Percentiles rank a stretch among this genome's conserved stretches.
phyloP scores from a whole-genome alignment of 2,797 vertebrate genomes.

The Arnoldichthys spilopterus region DNA sequence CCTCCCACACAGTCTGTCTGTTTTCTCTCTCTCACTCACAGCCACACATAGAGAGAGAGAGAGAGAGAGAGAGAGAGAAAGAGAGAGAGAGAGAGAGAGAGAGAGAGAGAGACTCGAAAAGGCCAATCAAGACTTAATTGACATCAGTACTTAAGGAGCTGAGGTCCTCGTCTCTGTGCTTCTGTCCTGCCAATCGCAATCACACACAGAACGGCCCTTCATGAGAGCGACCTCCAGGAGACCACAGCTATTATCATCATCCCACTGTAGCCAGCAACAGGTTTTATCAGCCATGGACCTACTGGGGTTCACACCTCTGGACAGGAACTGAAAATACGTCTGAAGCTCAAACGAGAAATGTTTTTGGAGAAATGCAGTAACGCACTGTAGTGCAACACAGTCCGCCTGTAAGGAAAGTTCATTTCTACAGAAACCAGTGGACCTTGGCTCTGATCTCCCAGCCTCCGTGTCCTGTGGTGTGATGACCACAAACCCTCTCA shows the following conservation, averaged over 20 bases:
- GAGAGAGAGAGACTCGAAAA: slow-evolving; percentile 28
- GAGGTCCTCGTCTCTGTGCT: slow-evolving; percentile 72
- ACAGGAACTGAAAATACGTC: slow-evolving; percentile 16
- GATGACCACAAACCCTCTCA: slow-evolving; percentile 44
- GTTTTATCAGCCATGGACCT: slow-evolving; percentile 62
- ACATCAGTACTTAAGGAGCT: slow-evolving; percentile 79
- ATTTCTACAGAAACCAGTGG: background rate
- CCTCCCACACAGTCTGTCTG: background rate
- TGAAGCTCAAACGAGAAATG: background rate
- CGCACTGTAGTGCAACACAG: background rate
- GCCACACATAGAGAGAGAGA: slow-evolving; percentile 1
- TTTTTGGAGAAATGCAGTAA: background rate
- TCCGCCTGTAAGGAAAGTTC: too few relatives aligned
- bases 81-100: slow-evolving; percentile 4
- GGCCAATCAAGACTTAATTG: slow-evolving; percentile 80
- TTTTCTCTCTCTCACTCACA: slow-evolving; percentile 10
- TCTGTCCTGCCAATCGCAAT: slow-evolving; percentile 74
- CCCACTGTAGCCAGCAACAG: slow-evolving; percentile 68
- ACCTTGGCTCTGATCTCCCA: background rate
- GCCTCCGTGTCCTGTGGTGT: slow-evolving; percentile 35
- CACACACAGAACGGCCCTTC: slow-evolving; percentile 67
- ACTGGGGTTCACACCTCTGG: slow-evolving; percentile 26
- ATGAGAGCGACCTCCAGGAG: slow-evolving; percentile 50
- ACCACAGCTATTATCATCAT: slow-evolving; percentile 66
- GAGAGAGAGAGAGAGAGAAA: background rate